A percentile compares a stretch with the other conserved stretches of the same genome.
Evolutionary conservation across 2,888 invertebrate species (phyloP).

Genomic region (Lissocephala sabroskyi): DNA sequence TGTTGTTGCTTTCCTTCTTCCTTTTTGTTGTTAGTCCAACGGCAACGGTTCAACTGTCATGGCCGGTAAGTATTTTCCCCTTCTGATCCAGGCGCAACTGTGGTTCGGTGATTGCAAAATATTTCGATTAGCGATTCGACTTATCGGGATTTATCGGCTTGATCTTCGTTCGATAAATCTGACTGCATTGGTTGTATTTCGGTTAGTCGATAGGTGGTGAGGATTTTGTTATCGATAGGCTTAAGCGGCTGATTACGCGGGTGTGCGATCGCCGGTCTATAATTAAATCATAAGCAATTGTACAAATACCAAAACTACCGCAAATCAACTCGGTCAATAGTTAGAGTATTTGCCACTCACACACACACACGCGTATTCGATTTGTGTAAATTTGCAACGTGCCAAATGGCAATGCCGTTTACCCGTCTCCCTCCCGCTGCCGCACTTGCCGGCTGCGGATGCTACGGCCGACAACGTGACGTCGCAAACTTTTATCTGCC

Average conservation of each 20-base stretch:
- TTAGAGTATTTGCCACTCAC: constrained; percentile 1
- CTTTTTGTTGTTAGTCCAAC: constrained; percentile 41
- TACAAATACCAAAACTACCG: constrained; percentile 23
- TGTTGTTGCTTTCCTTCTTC: constrained; percentile 31
- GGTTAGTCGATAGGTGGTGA: not conserved
- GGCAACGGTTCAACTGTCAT: constrained; percentile 78
- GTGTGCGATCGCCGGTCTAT: no score
- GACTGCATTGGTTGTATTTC: not conserved
- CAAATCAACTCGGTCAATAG: constrained; percentile 27
- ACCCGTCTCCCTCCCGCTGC: not conserved
- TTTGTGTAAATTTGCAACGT: constrained; percentile 25
- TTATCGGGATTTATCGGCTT: constrained; percentile 2
- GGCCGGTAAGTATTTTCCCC: constrained; percentile 80
- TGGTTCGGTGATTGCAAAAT: no score
- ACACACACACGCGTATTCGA: no score
- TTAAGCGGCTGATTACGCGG: constrained; percentile 8
- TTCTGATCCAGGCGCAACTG: constrained; percentile 2
- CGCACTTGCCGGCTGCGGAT: not conserved
- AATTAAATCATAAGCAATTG: constrained; percentile 52
- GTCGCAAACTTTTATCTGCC: constrained; percentile 11
- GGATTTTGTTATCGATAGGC: constrained; percentile 6
- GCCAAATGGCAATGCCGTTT: constrained; percentile 14
- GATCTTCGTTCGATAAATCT: not conserved
- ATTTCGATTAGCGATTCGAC: no score
- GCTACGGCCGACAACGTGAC: constrained; percentile 22